Percentiles rank a stretch among this genome's conserved stretches.
phyloP scores from a whole-genome alignment of 2,113 vertebrate genomes.

The Triplophysa dalaica region DNA sequence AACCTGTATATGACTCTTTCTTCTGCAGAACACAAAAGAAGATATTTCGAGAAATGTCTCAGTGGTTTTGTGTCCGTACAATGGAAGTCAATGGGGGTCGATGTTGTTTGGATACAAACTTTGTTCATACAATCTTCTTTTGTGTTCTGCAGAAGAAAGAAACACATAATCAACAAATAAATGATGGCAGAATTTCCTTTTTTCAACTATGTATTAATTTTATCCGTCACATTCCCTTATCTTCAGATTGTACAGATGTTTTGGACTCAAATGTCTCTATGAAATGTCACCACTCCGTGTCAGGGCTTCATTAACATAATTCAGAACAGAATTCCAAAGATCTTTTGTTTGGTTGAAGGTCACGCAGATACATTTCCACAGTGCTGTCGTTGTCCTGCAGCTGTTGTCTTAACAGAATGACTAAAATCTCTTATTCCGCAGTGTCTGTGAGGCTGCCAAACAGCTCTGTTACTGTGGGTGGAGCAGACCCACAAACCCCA shows the following conservation, averaged over 20 bases:
- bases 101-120: too few species aligned
- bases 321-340: conserved; percentile 24
- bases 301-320: conserved; percentile 36
- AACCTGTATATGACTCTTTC: too few species aligned
- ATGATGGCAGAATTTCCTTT: too few species aligned
- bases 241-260: not conserved
- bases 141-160: too few species aligned
- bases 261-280: not conserved
- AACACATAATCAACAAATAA: too few species aligned
- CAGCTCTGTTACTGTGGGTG: conserved; percentile 23
- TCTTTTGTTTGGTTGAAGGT: conserved; percentile 38
- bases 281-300: conserved; percentile 30
- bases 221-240: not conserved
- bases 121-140: too few species aligned
- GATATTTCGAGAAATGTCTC: too few species aligned
- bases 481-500: not conserved
- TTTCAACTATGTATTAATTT: too few species aligned
- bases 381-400: conserved; percentile 21
- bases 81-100: too few species aligned
- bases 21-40: too few species aligned
- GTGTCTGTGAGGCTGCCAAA: conserved; percentile 9
- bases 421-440: conserved; percentile 21
- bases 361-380: not conserved
- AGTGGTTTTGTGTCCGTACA: too few species aligned
- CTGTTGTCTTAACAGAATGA: conserved; percentile 21